Evolutionary conservation across 1,140 invertebrate species (phyloP).

Genomic region (Drosophila yakuba): DNA sequence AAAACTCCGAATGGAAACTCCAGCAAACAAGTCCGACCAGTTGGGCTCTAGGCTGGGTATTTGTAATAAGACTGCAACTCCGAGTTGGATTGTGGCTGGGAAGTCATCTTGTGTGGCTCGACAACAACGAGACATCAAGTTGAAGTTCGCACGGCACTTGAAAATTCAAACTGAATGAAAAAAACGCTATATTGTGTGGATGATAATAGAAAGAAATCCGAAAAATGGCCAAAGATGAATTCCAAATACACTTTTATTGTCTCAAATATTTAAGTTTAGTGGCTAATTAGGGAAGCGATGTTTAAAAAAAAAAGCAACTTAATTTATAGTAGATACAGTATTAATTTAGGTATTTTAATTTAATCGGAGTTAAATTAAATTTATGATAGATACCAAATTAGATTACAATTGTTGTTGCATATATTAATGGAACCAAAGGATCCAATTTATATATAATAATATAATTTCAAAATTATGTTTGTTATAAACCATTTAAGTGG

Average conservation of each 20-base stretch:
- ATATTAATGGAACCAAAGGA: too few relatives aligned
- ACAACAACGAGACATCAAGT: slow-evolving; percentile 60
- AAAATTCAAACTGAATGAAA: slow-evolving; percentile 53
- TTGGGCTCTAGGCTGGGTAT: slow-evolving; percentile 53
- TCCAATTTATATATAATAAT: too few relatives aligned
- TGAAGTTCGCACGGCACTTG: slow-evolving; percentile 80
- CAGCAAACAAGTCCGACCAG: slow-evolving; percentile 70
- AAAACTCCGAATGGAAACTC: slow-evolving; percentile 53
- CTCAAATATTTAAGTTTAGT: too few relatives aligned
- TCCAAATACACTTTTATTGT: slow-evolving; percentile 17
- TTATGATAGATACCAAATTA: too few relatives aligned
- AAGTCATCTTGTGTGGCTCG: slow-evolving; percentile 75
- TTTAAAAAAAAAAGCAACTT: too few relatives aligned
- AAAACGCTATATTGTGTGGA: slow-evolving; percentile 59
- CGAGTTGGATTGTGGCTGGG: slow-evolving; percentile 14
- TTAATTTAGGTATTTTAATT: too few relatives aligned
- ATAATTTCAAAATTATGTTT: too few relatives aligned
- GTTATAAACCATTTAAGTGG: too few relatives aligned
- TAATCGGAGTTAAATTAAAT: too few relatives aligned
- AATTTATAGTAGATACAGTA: too few relatives aligned
- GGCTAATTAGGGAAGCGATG: too few relatives aligned
- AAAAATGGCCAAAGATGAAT: not conserved
- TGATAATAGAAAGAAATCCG: slow-evolving; percentile 50
- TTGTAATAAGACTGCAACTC: slow-evolving; percentile 49
- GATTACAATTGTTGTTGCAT: too few relatives aligned